A percentile compares a stretch with the other conserved stretches of the same genome.
phyloP scores from a whole-genome alignment of 1,140 invertebrate genomes.

The Ruditapes philippinarum region DNA sequence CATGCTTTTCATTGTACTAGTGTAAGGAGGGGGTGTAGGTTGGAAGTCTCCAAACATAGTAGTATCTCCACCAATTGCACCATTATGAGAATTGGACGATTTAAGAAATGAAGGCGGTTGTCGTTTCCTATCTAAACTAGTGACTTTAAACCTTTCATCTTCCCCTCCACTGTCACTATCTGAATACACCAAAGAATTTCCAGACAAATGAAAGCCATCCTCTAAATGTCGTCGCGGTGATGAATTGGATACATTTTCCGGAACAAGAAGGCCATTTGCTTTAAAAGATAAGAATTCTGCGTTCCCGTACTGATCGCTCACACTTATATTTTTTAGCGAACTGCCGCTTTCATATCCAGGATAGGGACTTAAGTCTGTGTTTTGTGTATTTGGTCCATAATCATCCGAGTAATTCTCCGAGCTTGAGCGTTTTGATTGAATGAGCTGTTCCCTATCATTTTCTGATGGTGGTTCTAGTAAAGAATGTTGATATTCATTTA shows the following conservation, averaged over 20 bases:
- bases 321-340: background rate
- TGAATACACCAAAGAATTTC: background rate
- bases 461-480: background rate
- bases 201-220: background rate
- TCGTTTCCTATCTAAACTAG: slow-evolving; percentile 17
- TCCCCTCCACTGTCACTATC: slow-evolving; percentile 18
- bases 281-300: background rate
- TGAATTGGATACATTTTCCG: background rate
- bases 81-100: slow-evolving; percentile 2
- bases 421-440: background rate
- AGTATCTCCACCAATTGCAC: background rate
- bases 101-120: background rate
- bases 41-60: no score
- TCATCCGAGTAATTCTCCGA: background rate
- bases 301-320: background rate
- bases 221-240: background rate
- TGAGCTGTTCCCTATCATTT: slow-evolving; percentile 11
- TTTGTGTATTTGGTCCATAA: background rate
- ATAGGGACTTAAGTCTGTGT: background rate
- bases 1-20: no score
- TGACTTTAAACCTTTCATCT: slow-evolving; percentile 12
- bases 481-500: background rate
- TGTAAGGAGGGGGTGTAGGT: no score
- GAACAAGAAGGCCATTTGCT: background rate
- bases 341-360: background rate